Evolutionary conservation across 2,888 invertebrate genomes (phyloP).

Genomic region (Polydesmus complanatus): DNA sequence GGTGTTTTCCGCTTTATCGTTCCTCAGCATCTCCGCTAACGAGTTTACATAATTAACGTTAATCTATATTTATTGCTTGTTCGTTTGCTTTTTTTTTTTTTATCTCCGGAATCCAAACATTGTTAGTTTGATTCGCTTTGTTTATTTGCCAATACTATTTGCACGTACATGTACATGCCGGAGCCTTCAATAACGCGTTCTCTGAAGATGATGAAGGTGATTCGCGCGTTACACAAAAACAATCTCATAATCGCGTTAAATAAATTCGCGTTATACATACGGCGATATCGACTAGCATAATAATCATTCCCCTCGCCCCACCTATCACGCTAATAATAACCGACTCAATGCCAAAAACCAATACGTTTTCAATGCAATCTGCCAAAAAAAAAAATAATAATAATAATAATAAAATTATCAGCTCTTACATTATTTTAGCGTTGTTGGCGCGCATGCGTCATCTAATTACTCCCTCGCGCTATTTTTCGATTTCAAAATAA

Average conservation of each 20-base stretch:
- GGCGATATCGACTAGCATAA: too few species aligned
- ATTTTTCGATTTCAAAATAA: neutral
- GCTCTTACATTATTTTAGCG: neutral
- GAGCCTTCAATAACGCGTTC: too few species aligned
- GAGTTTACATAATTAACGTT: neutral
- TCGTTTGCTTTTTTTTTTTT: too few species aligned
- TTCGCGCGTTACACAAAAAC: too few species aligned
- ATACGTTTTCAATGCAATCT: neutral
- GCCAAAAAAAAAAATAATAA: too few species aligned
- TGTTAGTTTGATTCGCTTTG: neutral
- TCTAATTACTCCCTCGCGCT: neutral
- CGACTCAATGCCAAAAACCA: too few species aligned
- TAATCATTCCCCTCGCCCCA: too few species aligned
- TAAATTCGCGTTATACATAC: too few species aligned
- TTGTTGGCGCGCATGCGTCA: neutral
- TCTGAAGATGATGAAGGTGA: too few species aligned
- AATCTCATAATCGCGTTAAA: too few species aligned
- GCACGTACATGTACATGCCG: neutral
- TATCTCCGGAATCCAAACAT: neutral
- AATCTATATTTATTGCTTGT: neutral
- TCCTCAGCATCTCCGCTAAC: neutral
- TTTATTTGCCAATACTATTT: neutral
- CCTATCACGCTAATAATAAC: too few species aligned
- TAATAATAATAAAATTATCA: too few species aligned
- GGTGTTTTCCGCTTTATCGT: neutral